Conservation (phyloP, 2,113 vertebrate genomes). For the Tinamus guttatus region DNA sequence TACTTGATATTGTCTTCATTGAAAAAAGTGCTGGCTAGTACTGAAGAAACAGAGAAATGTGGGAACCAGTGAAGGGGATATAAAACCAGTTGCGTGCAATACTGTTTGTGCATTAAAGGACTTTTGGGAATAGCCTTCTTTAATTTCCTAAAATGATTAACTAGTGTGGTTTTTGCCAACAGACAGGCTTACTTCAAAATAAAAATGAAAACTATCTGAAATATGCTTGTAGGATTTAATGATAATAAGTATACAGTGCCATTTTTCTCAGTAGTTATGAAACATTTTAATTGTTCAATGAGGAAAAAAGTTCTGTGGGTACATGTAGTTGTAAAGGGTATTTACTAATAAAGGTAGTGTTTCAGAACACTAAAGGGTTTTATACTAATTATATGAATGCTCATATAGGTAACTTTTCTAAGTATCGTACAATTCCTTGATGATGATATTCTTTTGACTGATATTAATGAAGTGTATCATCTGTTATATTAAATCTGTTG, state of each 20-base stretch:
- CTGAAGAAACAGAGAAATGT: neutral
- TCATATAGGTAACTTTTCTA: neutral
- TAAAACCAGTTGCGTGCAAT: neutral
- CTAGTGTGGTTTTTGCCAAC: neutral
- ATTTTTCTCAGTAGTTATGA: neutral
- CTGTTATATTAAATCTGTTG: conserved; percentile 72
- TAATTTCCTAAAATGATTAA: neutral
- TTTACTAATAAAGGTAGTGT: neutral
- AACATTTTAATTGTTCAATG: neutral
- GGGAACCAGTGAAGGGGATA: neutral
- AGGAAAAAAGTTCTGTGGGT: neutral
- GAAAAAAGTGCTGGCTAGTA: neutral
- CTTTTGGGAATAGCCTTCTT: neutral
- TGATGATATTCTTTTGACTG: conserved; percentile 74
- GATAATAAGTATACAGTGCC: fast-evolving
- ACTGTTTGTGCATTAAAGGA: neutral
- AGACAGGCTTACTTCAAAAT: neutral
- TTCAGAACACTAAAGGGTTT: neutral
- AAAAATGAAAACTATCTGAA: neutral
- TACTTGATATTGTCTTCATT: neutral
- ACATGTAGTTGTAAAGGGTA: fast-evolving
- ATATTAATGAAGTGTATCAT: conserved; percentile 94
- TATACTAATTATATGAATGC: neutral
- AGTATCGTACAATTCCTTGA: conserved; percentile 80
- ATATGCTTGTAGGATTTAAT: neutral